phyloP scores from a whole-genome alignment of 2,797 vertebrate genomes.

The Typhlichthys eigenmanni region DNA sequence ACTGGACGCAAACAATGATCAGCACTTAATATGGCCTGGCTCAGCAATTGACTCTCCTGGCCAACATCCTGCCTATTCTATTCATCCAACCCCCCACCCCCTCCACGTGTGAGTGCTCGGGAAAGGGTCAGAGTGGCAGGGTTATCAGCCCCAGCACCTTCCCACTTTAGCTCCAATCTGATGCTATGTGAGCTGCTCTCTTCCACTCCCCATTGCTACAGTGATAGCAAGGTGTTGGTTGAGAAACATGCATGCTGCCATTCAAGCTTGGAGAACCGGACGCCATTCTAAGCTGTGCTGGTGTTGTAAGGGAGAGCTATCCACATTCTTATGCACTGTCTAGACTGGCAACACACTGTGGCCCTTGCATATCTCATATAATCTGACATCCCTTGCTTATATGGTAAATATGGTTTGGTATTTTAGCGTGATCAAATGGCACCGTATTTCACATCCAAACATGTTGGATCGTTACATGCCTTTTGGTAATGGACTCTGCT shows the following conservation, averaged over 20 bases:
- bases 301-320: constrained; percentile 44
- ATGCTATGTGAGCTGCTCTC: constrained; percentile 72
- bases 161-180: constrained; percentile 67
- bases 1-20: constrained; percentile 71
- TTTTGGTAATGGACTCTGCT: constrained; percentile 77
- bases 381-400: constrained; percentile 61
- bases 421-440: constrained; percentile 49
- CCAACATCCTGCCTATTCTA: constrained; percentile 51
- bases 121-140: constrained; percentile 43
- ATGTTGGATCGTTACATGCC: constrained; percentile 49
- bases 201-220: constrained; percentile 59
- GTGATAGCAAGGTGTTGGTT: constrained; percentile 88
- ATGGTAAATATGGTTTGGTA: constrained; percentile 60
- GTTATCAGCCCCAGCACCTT: constrained; percentile 71
- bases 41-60: constrained; percentile 59
- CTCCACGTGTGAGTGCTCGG: constrained; percentile 56
- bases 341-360: constrained; percentile 43
- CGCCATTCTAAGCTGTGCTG: constrained; percentile 48
- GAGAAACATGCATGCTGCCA: constrained; percentile 81
- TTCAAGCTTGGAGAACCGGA: constrained; percentile 58
- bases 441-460: constrained; percentile 25
- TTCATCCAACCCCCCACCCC: constrained; percentile 21
- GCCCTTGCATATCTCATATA: constrained; percentile 29
- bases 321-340: constrained; percentile 78
- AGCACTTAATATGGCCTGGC: constrained; percentile 66